A percentile compares a stretch with the other conserved stretches of the same genome.
These are phyloP conservation scores for Drosophila chauvacae DNA, from an alignment of 1,140 invertebrate genomes.

Conservation along the genomic window DNA sequence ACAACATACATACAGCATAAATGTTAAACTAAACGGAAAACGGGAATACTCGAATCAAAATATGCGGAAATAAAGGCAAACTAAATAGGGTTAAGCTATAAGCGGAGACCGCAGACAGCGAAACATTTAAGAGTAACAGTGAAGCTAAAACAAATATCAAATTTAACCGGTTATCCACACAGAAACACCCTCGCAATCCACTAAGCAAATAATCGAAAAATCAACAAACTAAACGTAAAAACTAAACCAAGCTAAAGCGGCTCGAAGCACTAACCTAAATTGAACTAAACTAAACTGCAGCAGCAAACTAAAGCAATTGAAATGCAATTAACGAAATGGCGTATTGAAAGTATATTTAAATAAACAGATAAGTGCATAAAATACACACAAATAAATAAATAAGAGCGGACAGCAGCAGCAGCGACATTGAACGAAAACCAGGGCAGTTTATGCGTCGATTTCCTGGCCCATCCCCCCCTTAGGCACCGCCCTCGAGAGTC, in stretches of 20 bases:
- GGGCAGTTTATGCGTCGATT: conserved; percentile 38
- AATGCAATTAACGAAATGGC: conserved; percentile 52
- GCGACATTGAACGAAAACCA: conserved; percentile 12
- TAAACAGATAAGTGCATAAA: conserved; percentile 37
- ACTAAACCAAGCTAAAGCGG: conserved; percentile 34
- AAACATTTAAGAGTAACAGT: conserved; percentile 34
- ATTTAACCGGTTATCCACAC: conserved; percentile 42
- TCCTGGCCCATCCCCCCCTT: conserved; percentile 25
- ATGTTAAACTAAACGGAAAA: conserved; percentile 33
- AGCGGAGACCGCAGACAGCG: conserved; percentile 33
- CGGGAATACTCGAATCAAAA: conserved; percentile 23
- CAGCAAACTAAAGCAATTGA: conserved; percentile 35
- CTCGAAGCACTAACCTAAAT: conserved; percentile 30
- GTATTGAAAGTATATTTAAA: conserved; percentile 20
- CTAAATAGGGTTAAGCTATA: conserved; percentile 38
- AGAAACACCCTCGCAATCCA: conserved; percentile 18
- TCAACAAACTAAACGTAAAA: conserved; percentile 44
- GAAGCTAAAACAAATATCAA: conserved; percentile 50
- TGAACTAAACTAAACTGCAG: conserved; percentile 22
- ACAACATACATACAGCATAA: conserved; percentile 27
- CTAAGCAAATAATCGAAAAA: conserved; percentile 57
- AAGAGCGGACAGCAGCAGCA: conserved; percentile 9
- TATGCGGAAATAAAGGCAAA: conserved; percentile 55
- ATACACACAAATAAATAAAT: conserved; percentile 9
- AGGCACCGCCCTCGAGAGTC: background rate